Conservation (phyloP, 2,888 invertebrate genomes). For the Biston stratarius region DNA sequence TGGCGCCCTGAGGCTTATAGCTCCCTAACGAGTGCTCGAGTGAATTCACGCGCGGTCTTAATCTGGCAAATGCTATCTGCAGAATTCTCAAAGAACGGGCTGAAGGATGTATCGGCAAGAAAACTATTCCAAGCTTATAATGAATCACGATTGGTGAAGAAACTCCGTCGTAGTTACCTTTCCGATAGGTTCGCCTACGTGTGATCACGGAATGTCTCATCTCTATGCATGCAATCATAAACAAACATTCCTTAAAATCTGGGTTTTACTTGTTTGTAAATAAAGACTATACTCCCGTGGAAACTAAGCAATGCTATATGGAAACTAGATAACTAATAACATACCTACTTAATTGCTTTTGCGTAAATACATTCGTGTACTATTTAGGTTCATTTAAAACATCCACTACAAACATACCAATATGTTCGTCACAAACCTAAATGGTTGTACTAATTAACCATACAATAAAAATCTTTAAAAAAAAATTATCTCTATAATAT, state of each 20-base stretch:
- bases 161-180: not conserved
- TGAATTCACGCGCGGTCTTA: conserved; percentile 43
- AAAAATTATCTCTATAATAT: too few relatives aligned
- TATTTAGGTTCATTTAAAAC: too few relatives aligned
- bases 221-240: not conserved
- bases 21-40: conserved; percentile 53
- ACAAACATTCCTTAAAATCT: not conserved
- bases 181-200: not conserved
- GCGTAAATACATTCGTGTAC: too few relatives aligned
- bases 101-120: not conserved
- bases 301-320: too few relatives aligned
- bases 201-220: not conserved
- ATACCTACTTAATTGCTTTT: too few relatives aligned
- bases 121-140: not conserved
- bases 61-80: conserved; percentile 34
- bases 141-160: conserved; percentile 21
- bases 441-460: too few relatives aligned
- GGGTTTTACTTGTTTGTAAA: too few relatives aligned
- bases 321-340: too few relatives aligned
- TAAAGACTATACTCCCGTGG: too few relatives aligned
- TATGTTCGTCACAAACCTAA: too few relatives aligned
- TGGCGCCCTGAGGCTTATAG: conserved; percentile 59
- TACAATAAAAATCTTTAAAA: too few relatives aligned
- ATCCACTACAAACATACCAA: too few relatives aligned
- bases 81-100: not conserved